Evolutionary conservation across 2,888 invertebrate species (phyloP).

Genomic region (Pyrochroa serraticornis): DNA sequence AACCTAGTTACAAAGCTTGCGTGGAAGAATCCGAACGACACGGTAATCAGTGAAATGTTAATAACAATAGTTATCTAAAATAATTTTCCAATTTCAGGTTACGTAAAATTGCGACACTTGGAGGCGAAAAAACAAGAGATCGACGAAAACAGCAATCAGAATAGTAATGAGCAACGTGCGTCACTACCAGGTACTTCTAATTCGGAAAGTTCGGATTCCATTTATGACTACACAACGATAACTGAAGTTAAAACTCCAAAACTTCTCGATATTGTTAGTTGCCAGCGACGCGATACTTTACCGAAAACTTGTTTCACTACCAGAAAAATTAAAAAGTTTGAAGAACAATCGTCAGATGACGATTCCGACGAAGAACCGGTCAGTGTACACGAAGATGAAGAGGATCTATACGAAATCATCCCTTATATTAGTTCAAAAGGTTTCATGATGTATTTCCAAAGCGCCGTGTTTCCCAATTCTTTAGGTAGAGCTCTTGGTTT

Average conservation of each 20-base stretch:
- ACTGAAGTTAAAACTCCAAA: conserved; percentile 66
- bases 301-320: conserved; percentile 62
- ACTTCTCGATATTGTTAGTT: conserved; percentile 59
- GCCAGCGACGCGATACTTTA: conserved; percentile 59
- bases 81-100: conserved; percentile 1
- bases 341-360: conserved; percentile 55
- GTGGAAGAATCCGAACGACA: conserved; percentile 62
- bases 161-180: neutral
- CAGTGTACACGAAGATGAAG: conserved; percentile 30
- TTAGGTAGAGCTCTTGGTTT: conserved; percentile 67
- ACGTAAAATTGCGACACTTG: conserved; percentile 15
- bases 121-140: no score
- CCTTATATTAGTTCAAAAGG: conserved; percentile 68
- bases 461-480: conserved; percentile 65
- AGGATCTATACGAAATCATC: conserved; percentile 44
- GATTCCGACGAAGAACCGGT: conserved; percentile 38
- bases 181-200: conserved; percentile 25
- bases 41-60: conserved; percentile 36
- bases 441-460: conserved; percentile 73
- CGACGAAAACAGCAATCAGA: no score
- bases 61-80: conserved; percentile 21
- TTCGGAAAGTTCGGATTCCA: conserved; percentile 37
- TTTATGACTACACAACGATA: conserved; percentile 66
- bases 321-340: conserved; percentile 56
- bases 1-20: conserved; percentile 68